phyloP scores from a whole-genome alignment of 2,797 vertebrate species.

The Phrynocephalus guinanensis region DNA sequence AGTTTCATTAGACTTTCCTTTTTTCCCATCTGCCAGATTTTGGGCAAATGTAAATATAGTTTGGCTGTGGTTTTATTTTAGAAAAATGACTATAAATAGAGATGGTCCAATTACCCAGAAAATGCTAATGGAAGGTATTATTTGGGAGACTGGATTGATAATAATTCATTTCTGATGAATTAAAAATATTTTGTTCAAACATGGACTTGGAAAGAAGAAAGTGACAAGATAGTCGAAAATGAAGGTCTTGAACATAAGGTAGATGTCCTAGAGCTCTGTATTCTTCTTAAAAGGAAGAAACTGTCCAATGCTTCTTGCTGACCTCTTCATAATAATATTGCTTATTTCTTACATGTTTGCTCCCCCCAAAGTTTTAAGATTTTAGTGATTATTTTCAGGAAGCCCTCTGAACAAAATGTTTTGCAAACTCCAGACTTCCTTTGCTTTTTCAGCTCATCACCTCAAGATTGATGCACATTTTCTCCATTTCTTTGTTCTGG shows the following conservation, averaged over 20 bases:
- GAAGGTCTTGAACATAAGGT: not conserved
- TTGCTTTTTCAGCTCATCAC: conserved; percentile 73
- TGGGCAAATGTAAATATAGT: not conserved
- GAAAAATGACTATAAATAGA: not conserved
- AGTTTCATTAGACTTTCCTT: not conserved
- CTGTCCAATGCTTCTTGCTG: not conserved
- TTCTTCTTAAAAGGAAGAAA: not conserved
- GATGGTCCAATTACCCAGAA: not conserved
- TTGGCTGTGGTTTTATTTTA: not conserved
- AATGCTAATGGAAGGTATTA: not conserved
- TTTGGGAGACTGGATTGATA: not conserved
- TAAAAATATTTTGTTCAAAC: not conserved
- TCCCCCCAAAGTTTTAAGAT: not conserved
- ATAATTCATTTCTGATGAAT: not conserved
- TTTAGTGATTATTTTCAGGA: not conserved
- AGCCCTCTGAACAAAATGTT: not conserved
- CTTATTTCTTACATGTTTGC: not conserved
- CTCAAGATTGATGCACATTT: conserved; percentile 84
- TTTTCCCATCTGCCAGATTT: not conserved
- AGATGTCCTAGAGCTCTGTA: not conserved
- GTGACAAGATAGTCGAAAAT: not conserved
- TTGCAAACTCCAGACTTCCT: conserved; percentile 67
- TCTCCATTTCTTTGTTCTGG: conserved; percentile 77
- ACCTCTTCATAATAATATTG: not conserved
- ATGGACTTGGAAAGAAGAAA: not conserved